These are phyloP conservation scores for Clepsis dumicolana DNA, from an alignment of 2,888 invertebrate species.

Conservation along the genomic window DNA sequence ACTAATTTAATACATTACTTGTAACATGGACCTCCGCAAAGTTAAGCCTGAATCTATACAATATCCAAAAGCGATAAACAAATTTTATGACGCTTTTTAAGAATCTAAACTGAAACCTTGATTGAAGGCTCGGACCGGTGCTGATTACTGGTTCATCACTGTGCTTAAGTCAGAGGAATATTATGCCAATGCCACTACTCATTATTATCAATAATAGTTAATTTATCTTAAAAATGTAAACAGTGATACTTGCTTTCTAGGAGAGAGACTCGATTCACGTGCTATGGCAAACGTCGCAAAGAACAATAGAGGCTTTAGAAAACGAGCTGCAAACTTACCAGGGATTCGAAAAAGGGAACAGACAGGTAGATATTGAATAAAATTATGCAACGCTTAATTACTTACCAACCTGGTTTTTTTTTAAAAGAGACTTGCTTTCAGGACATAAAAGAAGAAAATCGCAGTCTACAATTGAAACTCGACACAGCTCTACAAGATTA, in stretches of 20 bases:
- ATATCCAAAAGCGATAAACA: too few relatives aligned
- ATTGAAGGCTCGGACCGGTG: too few relatives aligned
- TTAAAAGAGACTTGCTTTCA: slow-evolving; percentile 44
- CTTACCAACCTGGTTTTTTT: background rate
- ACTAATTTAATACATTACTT: too few relatives aligned
- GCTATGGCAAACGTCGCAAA: slow-evolving; percentile 89
- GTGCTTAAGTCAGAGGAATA: too few relatives aligned
- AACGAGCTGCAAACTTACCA: slow-evolving; percentile 87
- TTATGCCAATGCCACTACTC: too few relatives aligned
- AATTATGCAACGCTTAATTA: slow-evolving; percentile 3
- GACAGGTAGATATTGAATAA: slow-evolving; percentile 64
- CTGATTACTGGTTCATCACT: too few relatives aligned
- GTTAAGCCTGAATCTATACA: too few relatives aligned
- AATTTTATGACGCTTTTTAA: too few relatives aligned
- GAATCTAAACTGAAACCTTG: too few relatives aligned
- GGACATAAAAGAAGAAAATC: slow-evolving; percentile 80
- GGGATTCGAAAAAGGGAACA: slow-evolving; percentile 64
- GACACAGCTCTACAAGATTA: slow-evolving; percentile 82
- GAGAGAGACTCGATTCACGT: slow-evolving; percentile 89
- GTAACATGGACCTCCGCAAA: too few relatives aligned
- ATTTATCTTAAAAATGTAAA: background rate
- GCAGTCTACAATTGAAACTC: slow-evolving; percentile 85
- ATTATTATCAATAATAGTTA: background rate
- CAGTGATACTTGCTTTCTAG: slow-evolving; percentile 58
- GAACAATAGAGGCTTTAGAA: slow-evolving; percentile 89